A percentile compares a stretch with the other conserved stretches of the same genome.
phyloP scores from a whole-genome alignment of 2,797 vertebrate species.

The Neostethus bicornis region DNA sequence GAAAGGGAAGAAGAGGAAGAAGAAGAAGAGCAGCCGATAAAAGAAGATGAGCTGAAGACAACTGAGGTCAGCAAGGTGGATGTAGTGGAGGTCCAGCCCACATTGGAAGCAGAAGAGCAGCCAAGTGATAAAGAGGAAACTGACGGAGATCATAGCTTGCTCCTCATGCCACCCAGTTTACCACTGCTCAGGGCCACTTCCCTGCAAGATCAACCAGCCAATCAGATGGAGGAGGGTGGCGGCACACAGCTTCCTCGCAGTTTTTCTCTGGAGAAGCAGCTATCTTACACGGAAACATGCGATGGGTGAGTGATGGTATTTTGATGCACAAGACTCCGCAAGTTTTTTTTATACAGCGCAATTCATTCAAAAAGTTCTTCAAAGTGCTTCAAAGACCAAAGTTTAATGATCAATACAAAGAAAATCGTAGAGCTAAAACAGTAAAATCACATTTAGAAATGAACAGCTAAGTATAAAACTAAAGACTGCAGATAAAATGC shows the following conservation, averaged over 20 bases:
- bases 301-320: constrained; percentile 74
- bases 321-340: too few relatives aligned
- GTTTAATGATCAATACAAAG: too few relatives aligned
- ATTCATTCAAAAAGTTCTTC: too few relatives aligned
- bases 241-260: constrained; percentile 69
- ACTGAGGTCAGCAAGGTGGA: constrained; percentile 44
- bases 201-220: constrained; percentile 79
- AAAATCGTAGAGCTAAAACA: too few relatives aligned
- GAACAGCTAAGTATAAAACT: too few relatives aligned
- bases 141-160: constrained; percentile 38
- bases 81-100: constrained; percentile 46
- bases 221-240: constrained; percentile 52
- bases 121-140: constrained; percentile 33
- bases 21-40: constrained; percentile 24
- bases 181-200: constrained; percentile 82
- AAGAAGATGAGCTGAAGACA: constrained; percentile 33
- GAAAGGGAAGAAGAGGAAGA: constrained; percentile 73
- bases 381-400: too few relatives aligned
- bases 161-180: constrained; percentile 68
- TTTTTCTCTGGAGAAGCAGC: constrained; percentile 77
- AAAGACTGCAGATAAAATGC: too few relatives aligned
- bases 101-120: constrained; percentile 50
- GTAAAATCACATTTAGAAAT: too few relatives aligned
- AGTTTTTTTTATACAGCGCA: too few relatives aligned
- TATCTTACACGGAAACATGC: constrained; percentile 54